Evolutionary conservation across 2,797 vertebrate genomes (phyloP), one percentile per base, ranked within the genome.

Genomic region (Echiichthys vipera): DNA sequence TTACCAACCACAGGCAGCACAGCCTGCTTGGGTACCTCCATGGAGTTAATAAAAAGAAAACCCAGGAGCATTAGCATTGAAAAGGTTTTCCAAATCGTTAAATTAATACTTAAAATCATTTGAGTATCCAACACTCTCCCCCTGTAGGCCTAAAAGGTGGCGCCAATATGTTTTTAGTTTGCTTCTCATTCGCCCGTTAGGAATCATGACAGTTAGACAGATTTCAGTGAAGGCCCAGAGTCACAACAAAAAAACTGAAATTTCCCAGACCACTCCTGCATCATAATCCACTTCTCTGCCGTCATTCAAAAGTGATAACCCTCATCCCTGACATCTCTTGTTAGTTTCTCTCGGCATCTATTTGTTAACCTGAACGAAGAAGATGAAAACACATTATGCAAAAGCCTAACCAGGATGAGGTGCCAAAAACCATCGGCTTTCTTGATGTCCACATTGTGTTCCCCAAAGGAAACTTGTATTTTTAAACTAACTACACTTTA

Each of bases 1-100:
- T 71, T 58, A 58, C 39, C 11, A 22, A 68, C 45, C 64, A 68
- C 43, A 57, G 34, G 61, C 55, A 56, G 42, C 51, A 46, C 30
- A 36, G 22, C 3, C 59, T 56, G 54, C 74, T 32, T 40, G 43
- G 51, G 17, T 11, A 5, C 49, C 39, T 49, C 53, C 40, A 27
- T n/a, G 42, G n/a, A n/a, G n/a, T n/a, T n/a, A n/a, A n/a, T n/a
- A n/a, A n/a, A n/a, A n/a, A n/a, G n/a, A n/a, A n/a, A n/a, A n/a
- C n/a, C n/a, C n/a, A n/a, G n/a, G n/a, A n/a, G n/a, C n/a, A n/a
- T n/a, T n/a, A n/a, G n/a, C n/a, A n/a, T n/a, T n/a, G n/a, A n/a
- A n/a, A n/a, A n/a, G n/a, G n/a, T n/a, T n/a, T n/a, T n/a, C n/a
- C n/a, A n/a, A n/a, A n/a, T n/a, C n/a, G n/a, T n/a, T n/a, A n/a